phyloP scores from a whole-genome alignment of 2,888 invertebrate species.

The Aquatica leii region DNA sequence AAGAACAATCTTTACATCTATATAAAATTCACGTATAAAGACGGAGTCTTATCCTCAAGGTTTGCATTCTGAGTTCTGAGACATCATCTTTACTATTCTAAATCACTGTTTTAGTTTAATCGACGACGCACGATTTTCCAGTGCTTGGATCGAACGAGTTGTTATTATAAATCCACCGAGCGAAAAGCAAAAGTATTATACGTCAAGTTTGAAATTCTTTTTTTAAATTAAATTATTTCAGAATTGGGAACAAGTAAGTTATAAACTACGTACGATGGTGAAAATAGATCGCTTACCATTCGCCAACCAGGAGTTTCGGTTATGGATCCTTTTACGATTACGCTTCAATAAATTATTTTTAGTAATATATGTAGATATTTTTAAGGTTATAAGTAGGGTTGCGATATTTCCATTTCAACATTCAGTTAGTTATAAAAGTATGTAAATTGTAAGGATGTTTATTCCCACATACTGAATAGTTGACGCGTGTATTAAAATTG shows the following conservation, averaged over 20 bases:
- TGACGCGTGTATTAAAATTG: no score
- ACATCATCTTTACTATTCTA: no score
- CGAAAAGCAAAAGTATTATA: slow-evolving; percentile 60
- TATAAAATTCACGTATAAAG: slow-evolving; percentile 70
- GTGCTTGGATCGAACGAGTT: slow-evolving; percentile 89
- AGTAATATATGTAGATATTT: no score
- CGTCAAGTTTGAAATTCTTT: background rate
- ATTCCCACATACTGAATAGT: no score
- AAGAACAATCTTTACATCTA: slow-evolving; percentile 78
- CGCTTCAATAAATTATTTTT: slow-evolving; percentile 10
- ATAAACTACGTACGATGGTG: slow-evolving; percentile 72
- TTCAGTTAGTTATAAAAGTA: no score
- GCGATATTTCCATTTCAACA: no score
- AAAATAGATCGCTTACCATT: slow-evolving; percentile 75
- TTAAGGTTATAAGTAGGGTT: no score
- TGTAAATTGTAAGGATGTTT: no score
- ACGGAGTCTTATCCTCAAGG: slow-evolving; percentile 72
- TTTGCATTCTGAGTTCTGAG: no score
- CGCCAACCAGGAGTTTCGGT: slow-evolving; percentile 77
- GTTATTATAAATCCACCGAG: slow-evolving; percentile 80
- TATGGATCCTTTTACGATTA: background rate
- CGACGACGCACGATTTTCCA: slow-evolving; percentile 72
- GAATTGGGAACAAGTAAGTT: slow-evolving; percentile 68
- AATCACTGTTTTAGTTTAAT: no score
- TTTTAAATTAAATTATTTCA: slow-evolving; percentile 51